A percentile compares a stretch with the other conserved stretches of the same genome.
These are phyloP conservation scores for Mirza zaza DNA, from an alignment of 2,113 vertebrate species.

Conservation along the genomic window DNA sequence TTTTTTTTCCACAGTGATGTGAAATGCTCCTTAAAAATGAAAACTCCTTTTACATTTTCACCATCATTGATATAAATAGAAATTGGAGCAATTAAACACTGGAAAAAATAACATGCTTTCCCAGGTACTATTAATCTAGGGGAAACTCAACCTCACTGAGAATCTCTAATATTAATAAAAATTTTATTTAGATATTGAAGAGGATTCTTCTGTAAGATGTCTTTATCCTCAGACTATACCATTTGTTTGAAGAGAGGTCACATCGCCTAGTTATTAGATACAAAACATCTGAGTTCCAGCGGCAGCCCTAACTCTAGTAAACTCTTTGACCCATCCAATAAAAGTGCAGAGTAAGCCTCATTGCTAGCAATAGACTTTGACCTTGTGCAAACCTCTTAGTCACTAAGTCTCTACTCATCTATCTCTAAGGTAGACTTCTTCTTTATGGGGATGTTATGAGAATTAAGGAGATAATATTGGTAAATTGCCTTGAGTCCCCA, in stretches of 20 bases:
- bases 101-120: background rate
- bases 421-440: background rate
- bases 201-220: background rate
- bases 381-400: conserved; percentile 40
- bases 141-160: background rate
- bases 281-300: background rate
- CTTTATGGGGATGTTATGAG: background rate
- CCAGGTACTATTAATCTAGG: background rate
- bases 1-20: background rate
- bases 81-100: background rate
- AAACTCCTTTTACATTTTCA: background rate
- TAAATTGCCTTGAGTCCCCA: conserved; percentile 8
- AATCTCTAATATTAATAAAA: background rate
- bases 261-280: background rate
- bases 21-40: background rate
- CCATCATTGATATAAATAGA: background rate
- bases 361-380: background rate
- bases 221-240: background rate
- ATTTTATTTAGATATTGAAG: background rate
- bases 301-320: background rate
- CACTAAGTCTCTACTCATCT: background rate
- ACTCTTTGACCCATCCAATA: background rate
- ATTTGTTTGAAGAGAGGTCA: conserved; percentile 11
- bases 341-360: background rate
- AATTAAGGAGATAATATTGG: conserved; percentile 29